Percentiles rank a stretch among this genome's conserved stretches.
Evolutionary conservation across 2,797 vertebrate species (phyloP).

Genomic region (Emys orbicularis): DNA sequence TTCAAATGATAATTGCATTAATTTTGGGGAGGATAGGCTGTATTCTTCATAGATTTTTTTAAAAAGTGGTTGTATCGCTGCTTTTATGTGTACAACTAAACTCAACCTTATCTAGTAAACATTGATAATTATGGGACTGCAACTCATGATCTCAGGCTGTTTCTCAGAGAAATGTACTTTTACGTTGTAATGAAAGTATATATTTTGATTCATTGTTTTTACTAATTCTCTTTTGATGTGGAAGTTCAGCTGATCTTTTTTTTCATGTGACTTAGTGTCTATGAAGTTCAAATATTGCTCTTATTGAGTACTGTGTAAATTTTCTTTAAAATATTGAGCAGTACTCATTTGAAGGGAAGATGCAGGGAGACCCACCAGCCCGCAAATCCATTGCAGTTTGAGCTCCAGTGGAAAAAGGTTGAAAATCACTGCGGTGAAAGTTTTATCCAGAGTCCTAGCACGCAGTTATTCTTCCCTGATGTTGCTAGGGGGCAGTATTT

Average conservation of each 20-base stretch:
- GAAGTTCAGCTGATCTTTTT: not conserved
- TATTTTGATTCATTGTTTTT: not conserved
- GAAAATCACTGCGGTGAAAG: fast-evolving
- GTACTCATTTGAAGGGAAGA: not conserved
- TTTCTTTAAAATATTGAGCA: not conserved
- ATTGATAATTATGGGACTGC: fast-evolving
- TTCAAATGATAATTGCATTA: not conserved
- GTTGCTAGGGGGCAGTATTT: slow-evolving; percentile 76
- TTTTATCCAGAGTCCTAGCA: fast-evolving
- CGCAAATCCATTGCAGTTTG: fast-evolving
- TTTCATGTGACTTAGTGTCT: not conserved
- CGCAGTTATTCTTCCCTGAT: not conserved
- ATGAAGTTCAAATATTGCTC: not conserved
- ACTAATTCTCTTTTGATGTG: not conserved
- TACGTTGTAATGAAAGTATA: not conserved
- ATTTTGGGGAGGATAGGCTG: not conserved
- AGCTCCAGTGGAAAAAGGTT: fast-evolving
- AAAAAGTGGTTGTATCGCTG: not conserved
- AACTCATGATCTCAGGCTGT: not conserved
- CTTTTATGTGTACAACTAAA: not conserved
- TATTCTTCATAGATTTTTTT: not conserved
- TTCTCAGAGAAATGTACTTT: not conserved
- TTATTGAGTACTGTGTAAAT: fast-evolving
- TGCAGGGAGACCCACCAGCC: not conserved
- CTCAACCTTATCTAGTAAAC: not conserved